Base-by-base conservation (phyloP, 2,888 invertebrate genomes). In the Melanostoma scalare region DNA sequence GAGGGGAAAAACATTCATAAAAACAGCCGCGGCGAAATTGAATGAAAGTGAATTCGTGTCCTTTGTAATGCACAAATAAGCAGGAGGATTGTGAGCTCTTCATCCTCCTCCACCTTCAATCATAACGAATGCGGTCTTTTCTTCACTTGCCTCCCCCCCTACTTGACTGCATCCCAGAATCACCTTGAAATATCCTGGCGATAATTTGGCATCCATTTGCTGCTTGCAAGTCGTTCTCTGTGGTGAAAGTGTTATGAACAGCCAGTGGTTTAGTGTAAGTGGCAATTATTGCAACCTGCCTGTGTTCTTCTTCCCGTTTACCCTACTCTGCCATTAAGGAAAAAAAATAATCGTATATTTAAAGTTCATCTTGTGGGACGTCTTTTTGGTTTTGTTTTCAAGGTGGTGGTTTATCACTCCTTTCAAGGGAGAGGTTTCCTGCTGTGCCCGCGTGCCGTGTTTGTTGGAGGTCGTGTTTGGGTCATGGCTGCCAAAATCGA, bases 281-380 rank as follows among this genome's bases (percentile, higher is more conserved):
- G 60, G 46, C 60, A 52, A 68, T 75, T 44, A 67, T 68, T 67
- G 35, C 52, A 75, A 58, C 52, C 60, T 61, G 68, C 60, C 52
- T 20, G 20, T 20, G 20, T 1, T 20, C 20, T 44, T 52, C 36
- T 71, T 35, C 48, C 46, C 3, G 3, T n/a, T 44, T 35, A 44
- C 36, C 30, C 53, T 20, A 1, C 20, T 36, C 20, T 52, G 38
- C 42, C 56, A 67, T 72, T 67, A 79, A 68, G 55, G n/a, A n/a
- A 48, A 73, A 79, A 48, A 73, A 79, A 20, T 73, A 61, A 78
- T 72, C 44, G 71, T 38, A 31, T 58, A 42, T 71, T 40, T 44
- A 58, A 58, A 63, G 71, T n/a, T 30, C 50, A 50, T 69, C 69
- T 76, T 48, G 30, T 50, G 63, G 61, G 58, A 36, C 20, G 61